Conservation (phyloP, 1,140 invertebrate genomes). For the Drosophila grimshawi region DNA sequence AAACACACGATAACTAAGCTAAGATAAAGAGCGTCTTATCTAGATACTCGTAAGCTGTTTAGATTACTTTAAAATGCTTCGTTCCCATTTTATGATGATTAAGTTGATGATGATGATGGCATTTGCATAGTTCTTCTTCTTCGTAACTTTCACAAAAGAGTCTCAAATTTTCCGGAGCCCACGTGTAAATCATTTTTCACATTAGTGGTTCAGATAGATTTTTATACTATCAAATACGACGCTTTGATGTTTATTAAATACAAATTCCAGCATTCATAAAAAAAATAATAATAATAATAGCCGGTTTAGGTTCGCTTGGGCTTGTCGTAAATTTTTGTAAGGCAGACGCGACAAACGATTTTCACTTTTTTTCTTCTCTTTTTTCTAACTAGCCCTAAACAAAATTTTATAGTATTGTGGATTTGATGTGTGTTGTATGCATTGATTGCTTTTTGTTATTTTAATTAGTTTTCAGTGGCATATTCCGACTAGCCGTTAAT, state of each 20-base stretch:
- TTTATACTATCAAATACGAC: not conserved
- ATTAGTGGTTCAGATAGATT: not conserved
- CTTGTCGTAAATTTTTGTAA: conserved; percentile 37
- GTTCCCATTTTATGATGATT: conserved; percentile 5
- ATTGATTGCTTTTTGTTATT: conserved; percentile 60
- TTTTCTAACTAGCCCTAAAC: conserved; percentile 20
- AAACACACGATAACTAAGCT: conserved; percentile 5
- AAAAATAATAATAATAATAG: conserved; percentile 14
- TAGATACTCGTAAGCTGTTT: not conserved
- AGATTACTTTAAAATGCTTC: conserved; percentile 6
- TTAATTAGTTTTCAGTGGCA: conserved; percentile 59
- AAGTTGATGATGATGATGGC: conserved; percentile 7
- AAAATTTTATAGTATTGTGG: not conserved
- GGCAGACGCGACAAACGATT: conserved; percentile 25
- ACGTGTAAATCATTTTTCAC: conserved; percentile 26
- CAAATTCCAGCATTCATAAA: conserved; percentile 44
- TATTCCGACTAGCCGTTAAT: conserved; percentile 16
- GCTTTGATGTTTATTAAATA: conserved; percentile 53
- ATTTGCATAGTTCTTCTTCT: conserved; percentile 18
- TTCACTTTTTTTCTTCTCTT: conserved; percentile 43
- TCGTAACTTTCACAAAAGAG: conserved; percentile 27
- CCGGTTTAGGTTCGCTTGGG: conserved; percentile 19
- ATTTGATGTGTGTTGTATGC: conserved; percentile 34
- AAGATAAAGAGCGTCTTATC: conserved; percentile 11
- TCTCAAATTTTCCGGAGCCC: conserved; percentile 12